Evolutionary conservation across 2,797 vertebrate genomes (phyloP).

Genomic region (Lagocephalus sceleratus): DNA sequence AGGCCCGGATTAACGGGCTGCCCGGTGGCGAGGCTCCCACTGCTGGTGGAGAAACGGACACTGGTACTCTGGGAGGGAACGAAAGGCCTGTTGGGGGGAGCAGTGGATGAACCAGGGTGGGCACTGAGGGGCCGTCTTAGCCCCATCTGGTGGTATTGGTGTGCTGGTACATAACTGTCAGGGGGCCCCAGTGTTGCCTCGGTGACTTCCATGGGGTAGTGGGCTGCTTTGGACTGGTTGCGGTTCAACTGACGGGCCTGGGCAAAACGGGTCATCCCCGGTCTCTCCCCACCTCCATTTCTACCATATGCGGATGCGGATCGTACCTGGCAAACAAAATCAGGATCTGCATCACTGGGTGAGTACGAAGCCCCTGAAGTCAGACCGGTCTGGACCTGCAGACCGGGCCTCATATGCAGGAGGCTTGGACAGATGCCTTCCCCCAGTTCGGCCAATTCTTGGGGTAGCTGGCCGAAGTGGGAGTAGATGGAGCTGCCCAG

Average conservation of each 20-base stretch:
- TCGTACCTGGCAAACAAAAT: slow-evolving; percentile 65
- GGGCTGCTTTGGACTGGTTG: slow-evolving; percentile 89
- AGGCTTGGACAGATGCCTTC: slow-evolving; percentile 81
- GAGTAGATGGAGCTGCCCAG: slow-evolving; percentile 82
- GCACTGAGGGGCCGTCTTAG: slow-evolving; percentile 84
- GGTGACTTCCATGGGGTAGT: slow-evolving; percentile 83
- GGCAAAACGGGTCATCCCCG: slow-evolving; percentile 74
- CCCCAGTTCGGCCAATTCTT: slow-evolving; percentile 83
- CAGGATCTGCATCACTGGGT: slow-evolving; percentile 64
- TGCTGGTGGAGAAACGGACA: slow-evolving; percentile 88
- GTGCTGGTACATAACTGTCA: slow-evolving; percentile 71
- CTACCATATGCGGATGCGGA: slow-evolving; percentile 81
- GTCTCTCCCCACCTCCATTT: slow-evolving; percentile 48
- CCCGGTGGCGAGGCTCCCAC: slow-evolving; percentile 82
- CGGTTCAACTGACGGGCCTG: slow-evolving; percentile 88
- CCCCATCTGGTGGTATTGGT: slow-evolving; percentile 67
- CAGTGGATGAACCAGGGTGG: slow-evolving; percentile 79
- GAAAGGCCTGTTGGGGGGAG: slow-evolving; percentile 82
- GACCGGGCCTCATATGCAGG: slow-evolving; percentile 63
- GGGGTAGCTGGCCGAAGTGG: slow-evolving; percentile 87
- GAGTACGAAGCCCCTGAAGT: slow-evolving; percentile 77
- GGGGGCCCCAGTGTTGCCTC: slow-evolving; percentile 75
- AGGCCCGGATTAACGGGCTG: slow-evolving; percentile 76
- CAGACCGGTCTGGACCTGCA: slow-evolving; percentile 83
- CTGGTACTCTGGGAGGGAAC: slow-evolving; percentile 89